Conservation (phyloP, 2,888 invertebrate genomes). For the Tenthredo amoena region DNA sequence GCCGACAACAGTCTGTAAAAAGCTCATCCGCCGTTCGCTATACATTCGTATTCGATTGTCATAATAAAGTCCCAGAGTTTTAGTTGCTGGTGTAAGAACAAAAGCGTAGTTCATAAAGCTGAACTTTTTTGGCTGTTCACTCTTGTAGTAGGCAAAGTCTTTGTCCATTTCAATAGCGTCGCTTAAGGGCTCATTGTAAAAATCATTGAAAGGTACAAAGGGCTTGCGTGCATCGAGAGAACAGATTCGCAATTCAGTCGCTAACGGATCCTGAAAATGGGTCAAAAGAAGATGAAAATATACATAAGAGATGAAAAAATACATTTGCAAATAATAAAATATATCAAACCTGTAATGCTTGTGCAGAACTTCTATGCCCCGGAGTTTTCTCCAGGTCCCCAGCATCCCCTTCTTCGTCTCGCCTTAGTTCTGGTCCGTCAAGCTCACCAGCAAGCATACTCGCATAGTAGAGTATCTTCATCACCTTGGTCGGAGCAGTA, state of each 20-base stretch:
- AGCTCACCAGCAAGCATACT: constrained; percentile 91
- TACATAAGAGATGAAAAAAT: not conserved
- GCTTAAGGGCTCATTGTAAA: constrained; percentile 96
- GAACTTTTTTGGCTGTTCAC: constrained; percentile 84
- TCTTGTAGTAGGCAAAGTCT: constrained; percentile 94
- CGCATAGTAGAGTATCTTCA: constrained; percentile 94
- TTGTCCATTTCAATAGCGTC: constrained; percentile 96
- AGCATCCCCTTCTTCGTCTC: constrained; percentile 81
- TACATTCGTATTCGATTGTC: constrained; percentile 98
- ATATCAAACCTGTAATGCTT: constrained; percentile 64
- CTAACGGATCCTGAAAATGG: constrained; percentile 80
- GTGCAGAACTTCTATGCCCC: constrained; percentile 57
- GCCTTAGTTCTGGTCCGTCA: constrained; percentile 82
- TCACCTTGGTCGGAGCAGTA: constrained; percentile 91
- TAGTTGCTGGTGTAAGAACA: constrained; percentile 94
- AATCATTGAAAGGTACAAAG: constrained; percentile 91
- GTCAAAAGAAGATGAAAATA: constrained; percentile 44
- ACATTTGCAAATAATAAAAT: not conserved
- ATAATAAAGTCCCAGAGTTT: constrained; percentile 94
- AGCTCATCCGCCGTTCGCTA: constrained; percentile 92
- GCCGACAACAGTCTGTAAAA: constrained; percentile 91
- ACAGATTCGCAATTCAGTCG: constrained; percentile 87
- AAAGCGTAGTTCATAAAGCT: constrained; percentile 95
- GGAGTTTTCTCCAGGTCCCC: constrained; percentile 68
- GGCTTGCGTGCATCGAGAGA: constrained; percentile 91